Base-by-base conservation (phyloP, 2,888 invertebrate species). In the Eupelmus urozonus region DNA sequence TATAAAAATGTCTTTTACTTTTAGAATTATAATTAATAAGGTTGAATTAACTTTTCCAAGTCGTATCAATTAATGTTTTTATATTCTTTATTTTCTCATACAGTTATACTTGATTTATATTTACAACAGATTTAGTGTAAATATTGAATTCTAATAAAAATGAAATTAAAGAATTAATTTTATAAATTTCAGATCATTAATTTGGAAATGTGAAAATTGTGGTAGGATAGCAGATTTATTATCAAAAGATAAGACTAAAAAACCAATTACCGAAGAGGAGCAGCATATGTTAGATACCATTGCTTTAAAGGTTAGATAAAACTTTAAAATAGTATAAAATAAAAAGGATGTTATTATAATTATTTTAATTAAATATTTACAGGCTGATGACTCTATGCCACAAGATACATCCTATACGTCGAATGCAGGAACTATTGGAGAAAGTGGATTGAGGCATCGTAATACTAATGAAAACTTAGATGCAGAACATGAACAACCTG, bases 171-270 rank as follows among this genome's bases (percentile, higher is more conserved):
- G 59, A 53, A 18, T 45, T 49, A 49, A 27, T 45, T 59, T 67
- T 75, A n/a, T n/a, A n/a, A n/a, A n/a, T n/a, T 42, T 5, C 78
- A 93, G 93, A 85, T 94, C 94, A 0, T 88, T 90, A 72, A 91
- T 90, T 71, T 95, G 93, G 93, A 91, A 92, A 83, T 95, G 95
- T 85, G 88, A 91, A 0, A 88, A 89, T 13, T 95, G 95, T 89
- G 94, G 94, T 0, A 91, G 90, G 82, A 91, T 94, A 67, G 87
- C 90, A 1, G 88, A 91, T 70, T 90, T 93, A 73, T 87, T 94
- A 60, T 88, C 90, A 1, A 88, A 89, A 71, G 88, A 88, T 59
- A 87, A 87, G 45, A 85, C 86, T 4, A 86, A 88, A 29, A 87
- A 87, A 81, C 90, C 90, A 11, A 88, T 92, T 23, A 92, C 92